These are phyloP conservation scores for Camponotus vicinus DNA, from an alignment of 1,140 invertebrate genomes.

Conservation along the genomic window DNA sequence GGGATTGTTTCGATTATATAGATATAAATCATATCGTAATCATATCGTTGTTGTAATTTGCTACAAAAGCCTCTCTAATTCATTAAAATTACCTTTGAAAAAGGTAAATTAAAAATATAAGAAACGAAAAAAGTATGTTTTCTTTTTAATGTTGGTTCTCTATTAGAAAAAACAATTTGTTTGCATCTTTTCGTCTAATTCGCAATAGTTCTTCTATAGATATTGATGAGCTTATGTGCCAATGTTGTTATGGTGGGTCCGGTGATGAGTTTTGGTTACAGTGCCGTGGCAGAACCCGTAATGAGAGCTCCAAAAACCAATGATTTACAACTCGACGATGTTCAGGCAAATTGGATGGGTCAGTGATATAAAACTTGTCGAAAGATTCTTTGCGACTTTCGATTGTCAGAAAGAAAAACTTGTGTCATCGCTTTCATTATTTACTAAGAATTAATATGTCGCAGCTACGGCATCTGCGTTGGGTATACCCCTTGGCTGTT, in stretches of 20 bases:
- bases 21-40: no score
- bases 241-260: slow-evolving; percentile 83
- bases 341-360: slow-evolving; percentile 86
- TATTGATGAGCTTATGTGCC: slow-evolving; percentile 81
- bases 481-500: slow-evolving; percentile 85
- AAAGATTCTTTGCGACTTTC: background rate
- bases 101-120: no score
- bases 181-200: background rate
- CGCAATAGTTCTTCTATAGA: slow-evolving; percentile 70
- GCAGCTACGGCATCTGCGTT: slow-evolving; percentile 85
- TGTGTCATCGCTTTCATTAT: background rate
- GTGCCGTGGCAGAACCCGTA: slow-evolving; percentile 82
- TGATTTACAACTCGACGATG: slow-evolving; percentile 76
- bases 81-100: no score
- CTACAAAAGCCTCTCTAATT: no score
- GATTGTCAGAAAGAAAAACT: background rate
- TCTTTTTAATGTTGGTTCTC: no score
- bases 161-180: no score
- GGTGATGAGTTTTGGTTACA: slow-evolving; percentile 86
- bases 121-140: no score
- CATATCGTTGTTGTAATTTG: no score
- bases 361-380: slow-evolving; percentile 48
- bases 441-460: slow-evolving; percentile 57
- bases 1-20: no score
- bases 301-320: slow-evolving; percentile 73